Evolutionary conservation across 1,140 invertebrate species (phyloP).

Genomic region (Liolophura sinensis): DNA sequence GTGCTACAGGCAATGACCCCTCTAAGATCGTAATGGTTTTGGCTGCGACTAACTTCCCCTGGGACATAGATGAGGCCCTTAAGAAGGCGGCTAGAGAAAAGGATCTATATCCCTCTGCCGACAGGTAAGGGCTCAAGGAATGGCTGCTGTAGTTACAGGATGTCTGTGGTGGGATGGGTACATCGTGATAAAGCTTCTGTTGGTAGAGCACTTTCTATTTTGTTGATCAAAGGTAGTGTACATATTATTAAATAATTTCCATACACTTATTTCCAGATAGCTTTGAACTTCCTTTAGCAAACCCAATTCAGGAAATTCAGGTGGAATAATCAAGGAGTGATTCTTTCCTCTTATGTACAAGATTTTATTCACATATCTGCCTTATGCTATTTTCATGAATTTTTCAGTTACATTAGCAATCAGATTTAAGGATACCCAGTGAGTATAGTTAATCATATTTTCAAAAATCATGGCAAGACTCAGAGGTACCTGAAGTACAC

Average conservation of each 20-base stretch:
- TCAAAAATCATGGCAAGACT: no score
- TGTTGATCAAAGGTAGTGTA: not conserved
- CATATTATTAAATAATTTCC: not conserved
- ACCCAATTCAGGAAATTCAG: no score
- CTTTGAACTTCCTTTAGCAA: no score
- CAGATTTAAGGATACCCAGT: no score
- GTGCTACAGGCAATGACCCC: constrained; percentile 38
- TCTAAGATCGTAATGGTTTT: constrained; percentile 89
- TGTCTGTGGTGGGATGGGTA: not conserved
- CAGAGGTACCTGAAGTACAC: no score
- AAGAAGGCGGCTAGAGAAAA: constrained; percentile 91
- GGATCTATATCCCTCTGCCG: constrained; percentile 99
- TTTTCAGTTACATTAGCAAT: no score
- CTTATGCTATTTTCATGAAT: no score
- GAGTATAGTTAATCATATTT: no score
- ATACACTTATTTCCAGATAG: no score
- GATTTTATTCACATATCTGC: no score
- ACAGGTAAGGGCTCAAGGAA: constrained; percentile 65
- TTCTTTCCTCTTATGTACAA: no score
- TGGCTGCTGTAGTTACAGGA: not conserved
- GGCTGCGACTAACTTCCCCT: constrained; percentile 99
- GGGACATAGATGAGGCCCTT: constrained; percentile 99
- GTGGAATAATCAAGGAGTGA: no score
- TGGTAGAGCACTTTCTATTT: not conserved
- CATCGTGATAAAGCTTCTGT: constrained; percentile 1